Conservation (phyloP, 2,888 invertebrate genomes). For the Machimus atricapillus region DNA sequence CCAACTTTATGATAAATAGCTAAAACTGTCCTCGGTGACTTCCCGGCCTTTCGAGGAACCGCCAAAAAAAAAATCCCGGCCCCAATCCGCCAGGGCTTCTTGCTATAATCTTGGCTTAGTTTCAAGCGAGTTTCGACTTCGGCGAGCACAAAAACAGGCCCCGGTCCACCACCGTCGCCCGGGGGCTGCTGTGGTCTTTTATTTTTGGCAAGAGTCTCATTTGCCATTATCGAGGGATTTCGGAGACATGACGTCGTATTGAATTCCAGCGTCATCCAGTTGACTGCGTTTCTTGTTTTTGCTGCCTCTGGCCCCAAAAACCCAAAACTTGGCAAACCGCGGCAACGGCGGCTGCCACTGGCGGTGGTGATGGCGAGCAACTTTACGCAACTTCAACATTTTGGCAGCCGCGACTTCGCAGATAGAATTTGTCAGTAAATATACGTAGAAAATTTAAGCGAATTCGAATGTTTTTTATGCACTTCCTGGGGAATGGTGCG, state of each 20-base stretch:
- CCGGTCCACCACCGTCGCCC: background rate
- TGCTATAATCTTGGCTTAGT: background rate
- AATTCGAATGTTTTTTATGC: background rate
- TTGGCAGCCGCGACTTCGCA: background rate
- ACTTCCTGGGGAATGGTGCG: background rate
- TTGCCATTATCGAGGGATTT: constrained; percentile 18
- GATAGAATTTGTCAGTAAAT: background rate
- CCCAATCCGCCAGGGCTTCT: background rate
- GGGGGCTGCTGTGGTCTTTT: background rate
- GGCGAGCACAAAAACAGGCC: background rate
- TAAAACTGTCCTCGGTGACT: background rate
- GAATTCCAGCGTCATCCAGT: constrained; percentile 19
- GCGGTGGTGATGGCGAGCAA: background rate
- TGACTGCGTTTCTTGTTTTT: constrained; percentile 15
- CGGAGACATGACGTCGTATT: background rate
- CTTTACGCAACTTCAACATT: constrained; percentile 1
- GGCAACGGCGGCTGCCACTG: background rate
- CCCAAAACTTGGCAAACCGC: background rate
- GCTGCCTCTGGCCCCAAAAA: background rate
- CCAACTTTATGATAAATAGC: background rate
- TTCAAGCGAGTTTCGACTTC: background rate
- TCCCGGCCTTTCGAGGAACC: background rate
- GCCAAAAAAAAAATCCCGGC: background rate
- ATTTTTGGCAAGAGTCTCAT: background rate
- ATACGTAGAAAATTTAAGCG: background rate